Percentiles rank a stretch among this genome's conserved stretches.
These are phyloP conservation scores for Saccopteryx bilineata DNA, from an alignment of 2,113 vertebrate species.

Conservation along the genomic window DNA sequence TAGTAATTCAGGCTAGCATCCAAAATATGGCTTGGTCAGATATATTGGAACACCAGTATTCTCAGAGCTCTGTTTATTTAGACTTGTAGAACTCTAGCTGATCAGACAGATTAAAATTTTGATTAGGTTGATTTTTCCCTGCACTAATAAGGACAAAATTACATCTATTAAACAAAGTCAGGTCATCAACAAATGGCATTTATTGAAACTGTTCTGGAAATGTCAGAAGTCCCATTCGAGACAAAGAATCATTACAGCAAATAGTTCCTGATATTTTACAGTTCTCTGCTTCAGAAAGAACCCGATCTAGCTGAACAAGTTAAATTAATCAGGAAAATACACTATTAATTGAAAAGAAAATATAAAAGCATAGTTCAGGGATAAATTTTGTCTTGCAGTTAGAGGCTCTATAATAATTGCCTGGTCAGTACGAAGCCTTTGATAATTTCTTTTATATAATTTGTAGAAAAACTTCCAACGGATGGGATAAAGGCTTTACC, in stretches of 20 bases:
- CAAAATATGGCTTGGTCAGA: constrained; percentile 23
- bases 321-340: constrained; percentile 55
- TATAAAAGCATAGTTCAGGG: neutral
- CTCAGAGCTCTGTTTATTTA: neutral
- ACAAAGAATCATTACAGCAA: neutral
- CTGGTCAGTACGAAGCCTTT: constrained; percentile 22
- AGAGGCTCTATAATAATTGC: constrained; percentile 31
- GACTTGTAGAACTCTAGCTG: constrained; percentile 9
- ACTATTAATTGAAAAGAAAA: constrained; percentile 43
- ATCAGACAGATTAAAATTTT: constrained; percentile 42
- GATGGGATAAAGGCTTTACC: constrained; percentile 52
- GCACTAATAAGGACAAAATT: constrained; percentile 45
- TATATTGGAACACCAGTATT: neutral
- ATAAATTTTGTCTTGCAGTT: constrained; percentile 22
- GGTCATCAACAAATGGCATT: constrained; percentile 58
- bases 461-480: constrained; percentile 44
- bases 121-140: constrained; percentile 52
- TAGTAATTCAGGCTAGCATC: neutral
- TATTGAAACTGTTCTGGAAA: constrained; percentile 63
- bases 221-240: constrained; percentile 56
- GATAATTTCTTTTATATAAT: constrained; percentile 43
- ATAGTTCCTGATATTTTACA: constrained; percentile 45
- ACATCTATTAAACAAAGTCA: constrained; percentile 31
- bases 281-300: constrained; percentile 12
- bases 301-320: neutral